A percentile compares a stretch with the other conserved stretches of the same genome.
Evolutionary conservation across 2,113 vertebrate genomes (phyloP).

Genomic region (Ceyx melanurus): DNA sequence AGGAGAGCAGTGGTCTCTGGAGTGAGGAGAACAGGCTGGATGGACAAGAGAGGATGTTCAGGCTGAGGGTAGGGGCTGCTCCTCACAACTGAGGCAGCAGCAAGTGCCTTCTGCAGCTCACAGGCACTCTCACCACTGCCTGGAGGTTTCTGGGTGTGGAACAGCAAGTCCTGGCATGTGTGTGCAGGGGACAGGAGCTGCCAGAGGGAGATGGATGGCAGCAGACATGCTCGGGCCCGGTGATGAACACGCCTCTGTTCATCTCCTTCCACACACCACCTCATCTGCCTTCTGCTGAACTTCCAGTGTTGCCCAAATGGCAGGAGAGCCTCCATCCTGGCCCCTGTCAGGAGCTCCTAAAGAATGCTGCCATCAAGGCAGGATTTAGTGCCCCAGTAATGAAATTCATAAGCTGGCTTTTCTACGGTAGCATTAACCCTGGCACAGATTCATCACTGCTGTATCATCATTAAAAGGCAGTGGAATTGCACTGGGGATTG

Average conservation of each 20-base stretch:
- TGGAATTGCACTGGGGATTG: constrained; percentile 27
- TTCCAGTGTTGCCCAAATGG: not conserved
- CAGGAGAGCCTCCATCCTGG: constrained; percentile 5
- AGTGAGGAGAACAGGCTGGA: not conserved
- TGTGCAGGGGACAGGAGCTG: not conserved
- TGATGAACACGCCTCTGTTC: not conserved
- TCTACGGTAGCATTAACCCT: constrained; percentile 1
- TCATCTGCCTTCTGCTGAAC: not conserved
- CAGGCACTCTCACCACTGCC: accelerated
- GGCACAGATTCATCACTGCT: constrained; percentile 25
- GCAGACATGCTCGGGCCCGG: constrained; percentile 18
- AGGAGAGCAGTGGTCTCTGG: not conserved
- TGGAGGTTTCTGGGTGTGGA: constrained; percentile 26
- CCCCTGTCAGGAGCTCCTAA: constrained; percentile 39
- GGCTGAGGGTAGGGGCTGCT: not conserved
- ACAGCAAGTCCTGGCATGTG: not conserved
- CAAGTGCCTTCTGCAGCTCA: not conserved
- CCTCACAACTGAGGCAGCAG: not conserved
- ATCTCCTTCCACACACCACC: not conserved
- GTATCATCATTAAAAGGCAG: constrained; percentile 46
- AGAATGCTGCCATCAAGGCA: constrained; percentile 13
- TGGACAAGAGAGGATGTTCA: not conserved
- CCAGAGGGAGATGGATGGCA: not conserved
- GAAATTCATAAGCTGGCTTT: constrained; percentile 46
- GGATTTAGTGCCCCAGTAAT: constrained; percentile 50